Percentiles rank a stretch among this genome's conserved stretches.
Evolutionary conservation across 2,797 vertebrate genomes (phyloP).

Genomic region (Tinamus major): DNA sequence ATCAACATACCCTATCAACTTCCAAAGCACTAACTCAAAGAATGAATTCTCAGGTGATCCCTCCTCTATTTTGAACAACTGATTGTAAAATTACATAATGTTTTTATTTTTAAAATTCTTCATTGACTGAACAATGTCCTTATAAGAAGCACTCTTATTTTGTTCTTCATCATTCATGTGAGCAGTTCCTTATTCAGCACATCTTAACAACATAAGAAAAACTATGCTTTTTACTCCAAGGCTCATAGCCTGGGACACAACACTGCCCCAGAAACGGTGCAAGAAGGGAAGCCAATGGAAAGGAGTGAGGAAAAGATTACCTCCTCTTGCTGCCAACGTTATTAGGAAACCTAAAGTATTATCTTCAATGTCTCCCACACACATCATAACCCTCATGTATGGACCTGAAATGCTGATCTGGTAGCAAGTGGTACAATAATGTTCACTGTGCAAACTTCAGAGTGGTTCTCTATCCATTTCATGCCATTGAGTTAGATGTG

Average conservation of each 20-base stretch:
- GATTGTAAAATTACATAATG: not conserved
- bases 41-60: not conserved
- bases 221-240: not conserved
- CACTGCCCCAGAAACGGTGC: not conserved
- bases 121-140: not conserved
- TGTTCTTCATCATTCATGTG: rapidly evolving
- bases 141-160: not conserved
- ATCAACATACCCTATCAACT: not conserved
- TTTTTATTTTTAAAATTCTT: not conserved
- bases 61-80: not conserved
- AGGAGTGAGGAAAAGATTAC: not conserved
- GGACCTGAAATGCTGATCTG: not conserved
- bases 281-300: not conserved
- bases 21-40: not conserved
- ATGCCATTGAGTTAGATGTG: not conserved
- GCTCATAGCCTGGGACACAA: not conserved
- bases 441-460: not conserved
- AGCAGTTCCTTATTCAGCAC: not conserved
- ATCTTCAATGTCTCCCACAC: not conserved
- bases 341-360: not conserved
- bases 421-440: not conserved
- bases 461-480: not conserved
- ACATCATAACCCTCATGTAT: not conserved
- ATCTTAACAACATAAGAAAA: not conserved
- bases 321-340: not conserved